Percentiles rank a stretch among this genome's conserved stretches.
These are phyloP conservation scores for Eupeodes latifasciatus DNA, from an alignment of 2,888 invertebrate species.

Conservation along the genomic window DNA sequence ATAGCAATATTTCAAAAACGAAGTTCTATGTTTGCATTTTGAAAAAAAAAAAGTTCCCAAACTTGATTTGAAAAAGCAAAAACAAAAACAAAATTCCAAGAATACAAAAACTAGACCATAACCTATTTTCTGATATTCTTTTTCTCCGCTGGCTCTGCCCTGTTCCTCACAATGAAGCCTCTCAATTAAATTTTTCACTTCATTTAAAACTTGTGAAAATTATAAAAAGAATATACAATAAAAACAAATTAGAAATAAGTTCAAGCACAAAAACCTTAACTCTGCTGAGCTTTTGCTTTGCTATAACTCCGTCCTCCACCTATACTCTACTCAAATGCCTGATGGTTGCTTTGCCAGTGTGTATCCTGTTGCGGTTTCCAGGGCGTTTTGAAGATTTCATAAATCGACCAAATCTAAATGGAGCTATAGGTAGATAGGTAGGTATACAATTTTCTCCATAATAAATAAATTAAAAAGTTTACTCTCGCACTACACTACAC, in stretches of 20 bases:
- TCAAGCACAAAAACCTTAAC: conserved; percentile 48
- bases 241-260: conserved; percentile 10
- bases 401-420: conserved; percentile 64
- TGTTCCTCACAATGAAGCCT: background rate
- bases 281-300: background rate
- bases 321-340: background rate
- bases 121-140: background rate
- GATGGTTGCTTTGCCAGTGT: background rate
- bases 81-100: background rate
- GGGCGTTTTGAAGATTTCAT: conserved; percentile 41
- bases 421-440: background rate
- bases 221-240: conserved; percentile 1
- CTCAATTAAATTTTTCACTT: conserved; percentile 50
- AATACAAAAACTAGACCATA: conserved; percentile 16
- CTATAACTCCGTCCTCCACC: too few species aligned
- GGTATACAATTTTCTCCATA: conserved; percentile 37
- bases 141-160: background rate
- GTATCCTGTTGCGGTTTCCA: background rate
- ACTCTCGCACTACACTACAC: conserved; percentile 20
- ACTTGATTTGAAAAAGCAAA: background rate
- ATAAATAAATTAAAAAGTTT: conserved; percentile 72
- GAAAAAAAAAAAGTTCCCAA: conserved; percentile 3
- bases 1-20: background rate
- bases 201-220: conserved; percentile 34
- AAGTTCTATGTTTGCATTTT: conserved; percentile 12